Percentiles rank a stretch among this genome's conserved stretches.
Evolutionary conservation across 1,140 invertebrate species (phyloP).

Genomic region (Solenopsis fugax): DNA sequence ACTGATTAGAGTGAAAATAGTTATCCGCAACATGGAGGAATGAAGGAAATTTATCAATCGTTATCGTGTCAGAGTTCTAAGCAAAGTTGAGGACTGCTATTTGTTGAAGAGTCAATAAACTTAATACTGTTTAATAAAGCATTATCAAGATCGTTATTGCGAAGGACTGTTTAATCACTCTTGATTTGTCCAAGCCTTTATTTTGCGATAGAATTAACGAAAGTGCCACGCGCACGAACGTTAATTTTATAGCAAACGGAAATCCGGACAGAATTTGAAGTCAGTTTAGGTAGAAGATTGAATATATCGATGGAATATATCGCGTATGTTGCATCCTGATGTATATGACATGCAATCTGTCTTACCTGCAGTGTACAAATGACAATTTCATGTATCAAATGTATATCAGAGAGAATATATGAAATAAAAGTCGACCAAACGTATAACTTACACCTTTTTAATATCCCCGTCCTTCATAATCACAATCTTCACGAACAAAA

Average conservation of each 20-base stretch:
- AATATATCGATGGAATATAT: constrained; percentile 6
- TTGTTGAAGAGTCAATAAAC: constrained; percentile 44
- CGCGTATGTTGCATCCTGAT: constrained; percentile 45
- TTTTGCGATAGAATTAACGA: constrained; percentile 13
- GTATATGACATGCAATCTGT: constrained; percentile 66
- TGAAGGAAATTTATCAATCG: constrained; percentile 27
- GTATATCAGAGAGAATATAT: constrained; percentile 64
- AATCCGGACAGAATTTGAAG: neutral
- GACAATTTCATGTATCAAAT: constrained; percentile 67
- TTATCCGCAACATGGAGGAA: neutral
- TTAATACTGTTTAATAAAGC: constrained; percentile 31
- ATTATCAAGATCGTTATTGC: constrained; percentile 22
- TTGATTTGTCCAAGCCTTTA: constrained; percentile 16
- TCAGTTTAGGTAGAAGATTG: neutral
- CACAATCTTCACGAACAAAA: neutral
- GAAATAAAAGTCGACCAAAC: constrained; percentile 68
- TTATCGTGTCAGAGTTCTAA: constrained; percentile 53
- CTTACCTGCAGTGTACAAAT: constrained; percentile 66
- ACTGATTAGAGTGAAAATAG: no score
- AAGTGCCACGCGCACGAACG: neutral
- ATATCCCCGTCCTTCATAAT: no score
- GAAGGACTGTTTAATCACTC: neutral
- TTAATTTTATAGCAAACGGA: constrained; percentile 23
- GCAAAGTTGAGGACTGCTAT: constrained; percentile 35
- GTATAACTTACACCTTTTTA: neutral